A percentile compares a stretch with the other conserved stretches of the same genome.
These are phyloP conservation scores for Sphecodes monilicornis DNA, from an alignment of 2,888 invertebrate species.

Conservation along the genomic window DNA sequence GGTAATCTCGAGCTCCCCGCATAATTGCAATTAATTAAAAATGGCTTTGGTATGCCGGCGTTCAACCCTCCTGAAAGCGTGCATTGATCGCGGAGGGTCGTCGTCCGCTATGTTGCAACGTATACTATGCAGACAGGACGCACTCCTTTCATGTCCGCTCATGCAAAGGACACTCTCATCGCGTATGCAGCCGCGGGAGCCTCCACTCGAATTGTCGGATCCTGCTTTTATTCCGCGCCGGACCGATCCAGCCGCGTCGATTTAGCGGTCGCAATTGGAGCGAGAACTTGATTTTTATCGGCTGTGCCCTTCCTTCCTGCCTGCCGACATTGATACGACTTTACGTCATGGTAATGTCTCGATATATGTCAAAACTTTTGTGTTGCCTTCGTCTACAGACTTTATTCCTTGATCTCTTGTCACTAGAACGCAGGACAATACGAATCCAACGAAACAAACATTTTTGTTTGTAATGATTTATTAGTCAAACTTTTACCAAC, in stretches of 20 bases:
- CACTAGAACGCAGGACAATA: too few relatives aligned
- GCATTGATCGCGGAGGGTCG: slow-evolving; percentile 74
- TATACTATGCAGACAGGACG: slow-evolving; percentile 65
- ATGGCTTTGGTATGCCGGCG: slow-evolving; percentile 61
- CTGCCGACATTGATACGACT: neutral
- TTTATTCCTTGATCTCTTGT: too few relatives aligned
- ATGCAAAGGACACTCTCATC: slow-evolving; percentile 66
- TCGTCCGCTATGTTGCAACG: slow-evolving; percentile 68
- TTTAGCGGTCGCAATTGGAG: slow-evolving; percentile 22
- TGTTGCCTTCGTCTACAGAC: too few relatives aligned
- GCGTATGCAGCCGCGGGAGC: slow-evolving; percentile 55
- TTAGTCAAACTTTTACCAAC: too few relatives aligned
- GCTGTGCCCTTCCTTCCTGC: neutral
- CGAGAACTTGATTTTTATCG: slow-evolving; percentile 39
- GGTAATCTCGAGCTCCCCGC: slow-evolving; percentile 41
- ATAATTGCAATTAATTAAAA: slow-evolving; percentile 74
- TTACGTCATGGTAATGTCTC: neutral
- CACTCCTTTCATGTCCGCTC: slow-evolving; percentile 65
- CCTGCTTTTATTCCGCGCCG: slow-evolving; percentile 44
- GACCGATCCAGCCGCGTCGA: slow-evolving; percentile 9
- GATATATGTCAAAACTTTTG: too few relatives aligned
- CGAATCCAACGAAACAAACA: too few relatives aligned
- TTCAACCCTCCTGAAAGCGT: slow-evolving; percentile 59
- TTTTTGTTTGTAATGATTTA: too few relatives aligned
- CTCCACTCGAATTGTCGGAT: slow-evolving; percentile 56